phyloP scores from a whole-genome alignment of 2,888 invertebrate species.

The Synergus laeviventris region DNA sequence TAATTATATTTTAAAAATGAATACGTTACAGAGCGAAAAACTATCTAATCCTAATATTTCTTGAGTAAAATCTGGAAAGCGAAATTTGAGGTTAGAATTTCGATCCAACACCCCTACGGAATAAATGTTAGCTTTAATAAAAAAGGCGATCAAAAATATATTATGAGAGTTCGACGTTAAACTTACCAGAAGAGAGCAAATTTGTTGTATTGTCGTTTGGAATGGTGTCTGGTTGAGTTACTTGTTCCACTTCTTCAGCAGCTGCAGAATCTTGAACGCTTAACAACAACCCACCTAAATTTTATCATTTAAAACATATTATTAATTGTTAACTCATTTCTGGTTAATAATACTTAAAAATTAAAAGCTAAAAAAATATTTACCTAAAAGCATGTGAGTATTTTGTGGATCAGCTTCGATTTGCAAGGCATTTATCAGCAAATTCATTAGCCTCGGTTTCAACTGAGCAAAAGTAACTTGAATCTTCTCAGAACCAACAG shows the following conservation, averaged over 20 bases:
- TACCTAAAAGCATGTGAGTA: constrained; percentile 89
- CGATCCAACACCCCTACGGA: no score
- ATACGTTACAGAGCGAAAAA: no score
- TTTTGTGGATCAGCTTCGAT: constrained; percentile 91
- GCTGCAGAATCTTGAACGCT: constrained; percentile 88
- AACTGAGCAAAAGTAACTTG: constrained; percentile 82
- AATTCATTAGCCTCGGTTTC: constrained; percentile 86
- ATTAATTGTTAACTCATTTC: no score
- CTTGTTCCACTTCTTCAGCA: constrained; percentile 84
- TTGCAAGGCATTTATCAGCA: constrained; percentile 89
- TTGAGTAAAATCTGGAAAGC: no score
- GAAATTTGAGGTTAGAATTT: no score
- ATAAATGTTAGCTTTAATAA: background rate
- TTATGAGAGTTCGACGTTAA: background rate
- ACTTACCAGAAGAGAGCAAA: constrained; percentile 83
- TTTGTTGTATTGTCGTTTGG: constrained; percentile 79
- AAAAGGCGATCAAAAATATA: background rate
- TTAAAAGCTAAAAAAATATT: constrained; percentile 41
- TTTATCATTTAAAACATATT: no score
- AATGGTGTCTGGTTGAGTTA: constrained; percentile 77
- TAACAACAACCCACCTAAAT: constrained; percentile 83
- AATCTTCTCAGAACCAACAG: constrained; percentile 62
- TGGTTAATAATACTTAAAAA: no score
- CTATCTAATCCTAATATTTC: no score
- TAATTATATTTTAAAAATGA: no score